Conservation (phyloP, 1,140 invertebrate species). For the Drosophila sproati region DNA sequence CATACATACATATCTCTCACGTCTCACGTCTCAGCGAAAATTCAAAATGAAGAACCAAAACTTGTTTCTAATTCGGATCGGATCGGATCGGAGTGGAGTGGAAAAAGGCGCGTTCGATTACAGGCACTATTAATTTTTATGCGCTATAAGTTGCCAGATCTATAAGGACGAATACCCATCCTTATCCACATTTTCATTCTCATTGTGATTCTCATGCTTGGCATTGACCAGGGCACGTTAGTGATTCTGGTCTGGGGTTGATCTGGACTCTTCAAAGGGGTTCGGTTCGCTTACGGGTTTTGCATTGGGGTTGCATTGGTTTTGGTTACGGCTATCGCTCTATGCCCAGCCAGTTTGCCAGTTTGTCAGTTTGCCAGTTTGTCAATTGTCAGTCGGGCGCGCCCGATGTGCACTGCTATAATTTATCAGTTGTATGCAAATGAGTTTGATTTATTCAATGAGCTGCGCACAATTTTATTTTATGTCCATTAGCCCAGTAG, state of each 20-base stretch:
- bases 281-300: conserved; percentile 14
- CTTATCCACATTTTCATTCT: background rate
- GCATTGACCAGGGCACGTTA: conserved; percentile 25
- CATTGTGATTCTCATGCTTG: background rate
- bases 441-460: conserved; percentile 84
- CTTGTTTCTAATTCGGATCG: conserved; percentile 35
- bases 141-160: conserved; percentile 8
- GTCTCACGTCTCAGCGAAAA: conserved; percentile 21
- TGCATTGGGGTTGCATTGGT: conserved; percentile 49
- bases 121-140: conserved; percentile 27
- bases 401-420: conserved; percentile 61
- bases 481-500: conserved; percentile 45
- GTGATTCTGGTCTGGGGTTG: background rate
- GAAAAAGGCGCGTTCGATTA: conserved; percentile 30
- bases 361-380: conserved; percentile 43
- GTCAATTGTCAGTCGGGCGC: conserved; percentile 68
- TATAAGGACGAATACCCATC: background rate
- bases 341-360: background rate
- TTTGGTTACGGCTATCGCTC: conserved; percentile 27
- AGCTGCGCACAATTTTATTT: conserved; percentile 74
- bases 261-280: conserved; percentile 24
- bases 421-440: conserved; percentile 84
- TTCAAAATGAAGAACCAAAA: conserved; percentile 5
- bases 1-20: conserved; percentile 1
- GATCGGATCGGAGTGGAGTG: background rate